Percentiles rank a stretch among this genome's conserved stretches.
Conservation (phyloP, 1,140 invertebrate species). For the Lamellibrachia luymesi region DNA sequence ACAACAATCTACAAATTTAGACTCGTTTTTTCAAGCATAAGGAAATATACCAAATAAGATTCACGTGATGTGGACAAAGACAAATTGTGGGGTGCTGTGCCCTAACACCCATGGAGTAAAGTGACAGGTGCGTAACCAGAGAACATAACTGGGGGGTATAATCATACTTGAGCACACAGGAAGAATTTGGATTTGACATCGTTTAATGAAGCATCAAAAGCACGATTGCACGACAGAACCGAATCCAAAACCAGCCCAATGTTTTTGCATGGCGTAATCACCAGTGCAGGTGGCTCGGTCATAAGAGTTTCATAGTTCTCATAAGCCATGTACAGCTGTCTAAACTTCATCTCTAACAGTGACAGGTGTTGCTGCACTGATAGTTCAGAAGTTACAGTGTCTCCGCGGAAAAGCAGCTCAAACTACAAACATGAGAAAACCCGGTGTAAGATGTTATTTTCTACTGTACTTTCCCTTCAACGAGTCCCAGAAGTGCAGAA, state of each 20-base stretch:
- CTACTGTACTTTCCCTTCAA: background rate
- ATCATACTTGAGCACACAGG: too few species aligned
- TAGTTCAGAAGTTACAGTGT: slow-evolving; percentile 8
- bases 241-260: background rate
- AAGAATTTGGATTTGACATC: background rate
- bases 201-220: background rate
- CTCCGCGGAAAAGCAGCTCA: background rate
- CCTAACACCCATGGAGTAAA: too few species aligned
- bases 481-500: background rate
- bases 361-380: slow-evolving; percentile 7
- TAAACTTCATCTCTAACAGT: slow-evolving; percentile 11
- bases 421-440: slow-evolving; percentile 5
- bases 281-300: background rate
- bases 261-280: background rate
- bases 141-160: too few species aligned
- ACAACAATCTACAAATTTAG: background rate
- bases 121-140: too few species aligned
- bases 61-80: too few species aligned
- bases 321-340: slow-evolving; percentile 13
- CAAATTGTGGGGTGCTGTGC: too few species aligned
- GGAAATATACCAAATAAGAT: too few species aligned
- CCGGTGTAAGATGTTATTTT: background rate
- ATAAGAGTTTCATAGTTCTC: slow-evolving; percentile 9
- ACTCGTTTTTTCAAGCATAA: background rate
- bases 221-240: background rate